phyloP scores from a whole-genome alignment of 2,888 invertebrate genomes.

The Cosmia trapezina region DNA sequence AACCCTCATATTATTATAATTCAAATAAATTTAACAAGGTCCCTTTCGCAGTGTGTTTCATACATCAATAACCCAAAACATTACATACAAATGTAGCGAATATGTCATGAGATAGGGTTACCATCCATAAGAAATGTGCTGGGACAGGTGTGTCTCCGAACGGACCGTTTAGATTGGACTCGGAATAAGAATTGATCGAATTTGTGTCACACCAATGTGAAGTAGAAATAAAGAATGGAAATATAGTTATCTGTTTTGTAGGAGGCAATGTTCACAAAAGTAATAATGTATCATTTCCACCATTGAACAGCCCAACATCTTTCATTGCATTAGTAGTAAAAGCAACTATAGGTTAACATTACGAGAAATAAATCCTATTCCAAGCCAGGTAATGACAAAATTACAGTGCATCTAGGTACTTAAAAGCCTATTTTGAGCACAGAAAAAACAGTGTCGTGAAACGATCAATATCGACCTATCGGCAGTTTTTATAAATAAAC shows the following conservation, averaged over 20 bases:
- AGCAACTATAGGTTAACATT: background rate
- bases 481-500: background rate
- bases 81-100: constrained; percentile 67
- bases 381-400: background rate
- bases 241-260: constrained; percentile 20
- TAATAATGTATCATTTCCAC: background rate
- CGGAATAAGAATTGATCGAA: constrained; percentile 61
- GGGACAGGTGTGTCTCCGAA: constrained; percentile 63
- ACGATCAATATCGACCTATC: background rate
- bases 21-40: constrained; percentile 69
- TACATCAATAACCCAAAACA: constrained; percentile 67
- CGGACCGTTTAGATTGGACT: constrained; percentile 60
- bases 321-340: background rate
- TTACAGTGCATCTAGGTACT: background rate
- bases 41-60: constrained; percentile 65
- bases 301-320: background rate
- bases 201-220: constrained; percentile 56
- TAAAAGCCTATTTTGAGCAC: background rate
- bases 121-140: constrained; percentile 59
- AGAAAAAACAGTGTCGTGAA: background rate
- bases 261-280: constrained; percentile 1
- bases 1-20: constrained; percentile 63
- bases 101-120: constrained; percentile 65
- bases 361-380: background rate
- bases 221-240: constrained; percentile 31